Percentiles rank a stretch among this genome's conserved stretches.
Conservation (phyloP, 2,113 vertebrate genomes). For the Eudorcas thomsonii region DNA sequence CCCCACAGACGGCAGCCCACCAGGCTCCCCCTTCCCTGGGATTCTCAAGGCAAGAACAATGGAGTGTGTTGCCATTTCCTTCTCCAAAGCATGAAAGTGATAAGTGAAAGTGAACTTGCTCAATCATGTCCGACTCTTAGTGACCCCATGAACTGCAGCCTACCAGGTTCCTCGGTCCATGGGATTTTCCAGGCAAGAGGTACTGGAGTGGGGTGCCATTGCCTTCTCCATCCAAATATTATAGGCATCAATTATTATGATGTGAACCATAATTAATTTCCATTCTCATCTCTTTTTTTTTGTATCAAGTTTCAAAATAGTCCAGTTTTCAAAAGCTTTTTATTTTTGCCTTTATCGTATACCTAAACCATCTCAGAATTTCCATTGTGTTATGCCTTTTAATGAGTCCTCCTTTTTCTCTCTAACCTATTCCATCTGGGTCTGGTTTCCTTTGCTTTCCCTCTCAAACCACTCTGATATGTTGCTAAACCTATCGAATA, state of each 20-base stretch:
- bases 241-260: background rate
- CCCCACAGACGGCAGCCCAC: too few relatives aligned
- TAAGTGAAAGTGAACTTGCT: too few relatives aligned
- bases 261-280: background rate
- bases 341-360: background rate
- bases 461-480: background rate
- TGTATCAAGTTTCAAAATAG: background rate
- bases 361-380: background rate
- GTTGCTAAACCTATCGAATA: background rate
- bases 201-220: too few relatives aligned
- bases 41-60: too few relatives aligned
- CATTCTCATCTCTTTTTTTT: background rate
- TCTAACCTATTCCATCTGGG: background rate
- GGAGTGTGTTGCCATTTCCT: too few relatives aligned
- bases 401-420: background rate
- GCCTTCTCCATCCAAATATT: too few relatives aligned
- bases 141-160: too few relatives aligned
- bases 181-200: too few relatives aligned
- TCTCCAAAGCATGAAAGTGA: too few relatives aligned
- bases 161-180: too few relatives aligned
- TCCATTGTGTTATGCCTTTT: background rate
- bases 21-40: too few relatives aligned
- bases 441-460: background rate
- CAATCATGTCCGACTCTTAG: too few relatives aligned
- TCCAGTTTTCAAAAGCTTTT: background rate